Conservation (phyloP, 2,797 vertebrate species). For the Cygnus olor region DNA sequence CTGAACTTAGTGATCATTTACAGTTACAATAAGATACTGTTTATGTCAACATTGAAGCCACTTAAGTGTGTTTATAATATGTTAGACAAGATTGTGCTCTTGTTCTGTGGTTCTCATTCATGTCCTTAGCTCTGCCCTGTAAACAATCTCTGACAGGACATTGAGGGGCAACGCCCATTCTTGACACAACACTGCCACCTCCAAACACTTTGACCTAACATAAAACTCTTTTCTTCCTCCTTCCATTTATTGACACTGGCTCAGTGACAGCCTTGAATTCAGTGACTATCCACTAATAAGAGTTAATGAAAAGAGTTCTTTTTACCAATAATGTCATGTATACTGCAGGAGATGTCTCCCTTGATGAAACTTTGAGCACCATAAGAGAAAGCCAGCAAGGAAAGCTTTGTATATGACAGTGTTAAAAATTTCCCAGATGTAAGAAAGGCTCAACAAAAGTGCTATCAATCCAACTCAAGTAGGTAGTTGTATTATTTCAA, state of each 20-base stretch:
- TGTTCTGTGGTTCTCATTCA: background rate
- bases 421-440: background rate
- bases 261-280: background rate
- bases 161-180: background rate
- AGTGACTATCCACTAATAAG: background rate
- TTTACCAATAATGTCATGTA: background rate
- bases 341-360: background rate
- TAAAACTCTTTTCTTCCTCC: background rate
- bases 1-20: background rate
- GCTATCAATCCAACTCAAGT: background rate
- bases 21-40: background rate
- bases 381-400: background rate
- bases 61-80: background rate
- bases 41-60: background rate
- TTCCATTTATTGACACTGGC: background rate
- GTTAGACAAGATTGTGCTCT: background rate
- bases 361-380: background rate
- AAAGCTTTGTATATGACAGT: background rate
- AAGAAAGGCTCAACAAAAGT: background rate
- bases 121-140: background rate
- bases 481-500: background rate
- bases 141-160: background rate
- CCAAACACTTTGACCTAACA: background rate
- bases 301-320: background rate
- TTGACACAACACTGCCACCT: background rate